Conservation (phyloP, 1,140 invertebrate genomes). For the Homarus americanus region DNA sequence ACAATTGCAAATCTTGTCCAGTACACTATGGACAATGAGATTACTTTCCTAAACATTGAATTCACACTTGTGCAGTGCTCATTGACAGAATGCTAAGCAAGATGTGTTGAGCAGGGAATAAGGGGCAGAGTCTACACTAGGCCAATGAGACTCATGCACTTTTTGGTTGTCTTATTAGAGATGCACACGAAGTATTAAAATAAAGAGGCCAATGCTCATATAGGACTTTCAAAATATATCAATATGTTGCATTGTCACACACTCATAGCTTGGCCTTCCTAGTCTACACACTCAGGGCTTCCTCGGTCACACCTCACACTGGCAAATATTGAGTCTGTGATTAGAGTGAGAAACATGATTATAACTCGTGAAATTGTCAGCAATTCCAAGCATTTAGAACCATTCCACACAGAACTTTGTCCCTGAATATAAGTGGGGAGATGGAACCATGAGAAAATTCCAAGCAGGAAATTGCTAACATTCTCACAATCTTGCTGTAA, state of each 20-base stretch:
- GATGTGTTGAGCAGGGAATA: conserved; percentile 62
- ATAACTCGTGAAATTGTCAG: conserved; percentile 33
- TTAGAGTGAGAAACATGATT: conserved; percentile 70
- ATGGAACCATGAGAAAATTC: conserved; percentile 4
- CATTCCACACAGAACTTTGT: not conserved
- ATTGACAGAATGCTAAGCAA: conserved; percentile 67
- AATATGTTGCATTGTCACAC: conserved; percentile 70
- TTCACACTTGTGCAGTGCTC: conserved; percentile 65
- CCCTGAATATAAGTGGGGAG: not conserved
- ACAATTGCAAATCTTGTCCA: conserved; percentile 27
- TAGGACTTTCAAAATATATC: conserved; percentile 68
- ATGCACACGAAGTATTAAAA: conserved; percentile 68
- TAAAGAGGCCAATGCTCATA: conserved; percentile 70
- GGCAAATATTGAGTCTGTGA: conserved; percentile 71
- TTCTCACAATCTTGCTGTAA: conserved; percentile 40
- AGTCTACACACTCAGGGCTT: conserved; percentile 72
- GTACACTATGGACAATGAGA: conserved; percentile 22
- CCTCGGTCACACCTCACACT: conserved; percentile 73
- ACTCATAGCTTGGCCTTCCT: conserved; percentile 72
- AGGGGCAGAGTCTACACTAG: conserved; percentile 70
- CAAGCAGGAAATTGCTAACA: not conserved
- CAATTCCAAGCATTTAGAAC: conserved; percentile 28
- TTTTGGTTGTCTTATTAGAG: conserved; percentile 52
- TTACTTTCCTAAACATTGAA: conserved; percentile 39
- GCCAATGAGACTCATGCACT: conserved; percentile 70